Conservation (phyloP, 2,113 vertebrate genomes). For the Catagonus wagneri region DNA sequence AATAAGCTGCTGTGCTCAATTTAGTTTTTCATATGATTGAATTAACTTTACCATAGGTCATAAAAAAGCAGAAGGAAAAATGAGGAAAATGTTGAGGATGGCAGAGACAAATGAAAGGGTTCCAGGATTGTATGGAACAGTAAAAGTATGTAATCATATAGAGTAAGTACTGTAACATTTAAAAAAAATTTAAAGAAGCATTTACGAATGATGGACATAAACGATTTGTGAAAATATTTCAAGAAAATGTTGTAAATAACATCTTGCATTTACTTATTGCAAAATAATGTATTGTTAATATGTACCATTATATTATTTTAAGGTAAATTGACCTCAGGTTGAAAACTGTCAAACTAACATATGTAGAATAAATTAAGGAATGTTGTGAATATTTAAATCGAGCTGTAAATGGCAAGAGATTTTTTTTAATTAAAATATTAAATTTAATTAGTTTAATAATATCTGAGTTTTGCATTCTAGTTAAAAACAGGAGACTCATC, state of each 20-base stretch:
- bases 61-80: neutral
- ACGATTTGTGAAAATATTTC: neutral
- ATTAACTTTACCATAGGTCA: neutral
- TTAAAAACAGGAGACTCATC: neutral
- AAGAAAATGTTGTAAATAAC: neutral
- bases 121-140: neutral
- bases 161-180: neutral
- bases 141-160: neutral
- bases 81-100: neutral
- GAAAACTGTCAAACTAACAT: neutral
- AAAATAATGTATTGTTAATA: neutral
- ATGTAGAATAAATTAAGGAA: neutral
- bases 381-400: neutral
- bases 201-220: neutral
- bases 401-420: neutral
- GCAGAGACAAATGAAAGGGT: neutral
- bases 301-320: neutral
- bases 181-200: neutral
- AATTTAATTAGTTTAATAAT: neutral
- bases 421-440: slow-evolving; percentile 11
- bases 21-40: slow-evolving; percentile 9
- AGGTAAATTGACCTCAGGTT: neutral
- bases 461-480: neutral
- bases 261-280: neutral
- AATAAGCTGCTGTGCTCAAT: slow-evolving; percentile 25